These are phyloP conservation scores for Lissonota sp. DNA, from an alignment of 2,888 invertebrate genomes.

Conservation along the genomic window DNA sequence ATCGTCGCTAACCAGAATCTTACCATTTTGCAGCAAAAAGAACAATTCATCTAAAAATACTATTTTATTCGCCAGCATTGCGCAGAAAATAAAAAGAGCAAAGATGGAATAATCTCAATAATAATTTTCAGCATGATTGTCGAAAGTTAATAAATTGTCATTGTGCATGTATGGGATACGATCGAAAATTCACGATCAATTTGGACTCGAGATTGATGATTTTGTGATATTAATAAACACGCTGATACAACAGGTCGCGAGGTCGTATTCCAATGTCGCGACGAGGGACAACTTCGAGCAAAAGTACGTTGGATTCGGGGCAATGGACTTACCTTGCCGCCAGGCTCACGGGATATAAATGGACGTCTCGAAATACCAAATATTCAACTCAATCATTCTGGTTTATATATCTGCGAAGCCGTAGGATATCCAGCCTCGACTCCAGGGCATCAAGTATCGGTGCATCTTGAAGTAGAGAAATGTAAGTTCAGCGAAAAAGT, in stretches of 20 bases:
- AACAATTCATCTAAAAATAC: constrained; percentile 33
- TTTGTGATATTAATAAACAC: constrained; percentile 14
- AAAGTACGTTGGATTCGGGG: constrained; percentile 91
- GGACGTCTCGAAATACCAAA: constrained; percentile 95
- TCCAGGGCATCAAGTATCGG: constrained; percentile 88
- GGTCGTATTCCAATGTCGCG: constrained; percentile 96
- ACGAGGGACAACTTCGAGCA: constrained; percentile 92
- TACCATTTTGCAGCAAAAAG: constrained; percentile 53
- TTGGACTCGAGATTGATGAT: constrained; percentile 1
- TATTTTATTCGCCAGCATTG: constrained; percentile 36
- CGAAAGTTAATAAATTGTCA: constrained; percentile 9
- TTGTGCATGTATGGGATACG: constrained; percentile 31
- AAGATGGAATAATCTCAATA: constrained; percentile 39
- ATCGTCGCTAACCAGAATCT: constrained; percentile 41
- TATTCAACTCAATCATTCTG: constrained; percentile 90
- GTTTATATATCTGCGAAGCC: constrained; percentile 94
- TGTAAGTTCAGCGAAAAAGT: constrained; percentile 87
- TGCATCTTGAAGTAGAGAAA: constrained; percentile 90
- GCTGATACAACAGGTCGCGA: constrained; percentile 89
- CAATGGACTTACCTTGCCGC: constrained; percentile 89
- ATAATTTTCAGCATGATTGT: constrained; percentile 53
- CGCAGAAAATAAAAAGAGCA: constrained; percentile 15
- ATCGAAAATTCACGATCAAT: constrained; percentile 23
- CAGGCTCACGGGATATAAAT: constrained; percentile 89
- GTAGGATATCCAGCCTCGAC: constrained; percentile 87